A percentile compares a stretch with the other conserved stretches of the same genome.
Evolutionary conservation across 1,140 invertebrate genomes (phyloP).

Genomic region (Hyles euphorbiae): DNA sequence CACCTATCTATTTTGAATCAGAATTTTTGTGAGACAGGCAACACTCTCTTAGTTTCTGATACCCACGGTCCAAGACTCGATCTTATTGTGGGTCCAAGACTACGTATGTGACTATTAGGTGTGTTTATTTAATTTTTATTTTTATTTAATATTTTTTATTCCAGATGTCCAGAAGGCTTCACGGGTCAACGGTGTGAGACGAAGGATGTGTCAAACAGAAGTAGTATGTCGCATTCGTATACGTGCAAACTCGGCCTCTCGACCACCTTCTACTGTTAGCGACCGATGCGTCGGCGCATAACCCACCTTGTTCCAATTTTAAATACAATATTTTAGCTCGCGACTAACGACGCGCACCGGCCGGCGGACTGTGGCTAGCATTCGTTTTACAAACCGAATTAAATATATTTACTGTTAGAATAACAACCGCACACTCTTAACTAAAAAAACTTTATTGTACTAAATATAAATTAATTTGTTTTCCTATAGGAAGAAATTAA

Average conservation of each 20-base stretch:
- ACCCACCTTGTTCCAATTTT: constrained; percentile 59
- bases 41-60: no score
- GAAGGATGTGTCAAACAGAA: constrained; percentile 79
- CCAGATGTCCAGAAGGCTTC: constrained; percentile 89
- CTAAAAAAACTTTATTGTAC: no score
- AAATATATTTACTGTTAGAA: no score
- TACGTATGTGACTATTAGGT: no score
- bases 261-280: constrained; percentile 73
- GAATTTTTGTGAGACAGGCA: no score
- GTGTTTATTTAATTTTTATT: not conserved
- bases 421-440: no score
- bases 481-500: no score
- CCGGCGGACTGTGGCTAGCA: constrained; percentile 18
- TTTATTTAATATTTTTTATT: constrained; percentile 44
- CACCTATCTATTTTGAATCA: no score
- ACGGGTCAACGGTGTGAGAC: constrained; percentile 88
- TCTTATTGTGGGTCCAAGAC: no score
- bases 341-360: constrained; percentile 24
- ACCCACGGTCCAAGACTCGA: no score
- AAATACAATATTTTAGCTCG: constrained; percentile 35
- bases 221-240: constrained; percentile 76
- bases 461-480: no score
- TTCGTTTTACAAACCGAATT: no score
- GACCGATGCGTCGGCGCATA: constrained; percentile 33
- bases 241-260: constrained; percentile 75